Base-by-base conservation (phyloP, 2,113 vertebrate species). In the Cyphomyrus plagiostoma region DNA sequence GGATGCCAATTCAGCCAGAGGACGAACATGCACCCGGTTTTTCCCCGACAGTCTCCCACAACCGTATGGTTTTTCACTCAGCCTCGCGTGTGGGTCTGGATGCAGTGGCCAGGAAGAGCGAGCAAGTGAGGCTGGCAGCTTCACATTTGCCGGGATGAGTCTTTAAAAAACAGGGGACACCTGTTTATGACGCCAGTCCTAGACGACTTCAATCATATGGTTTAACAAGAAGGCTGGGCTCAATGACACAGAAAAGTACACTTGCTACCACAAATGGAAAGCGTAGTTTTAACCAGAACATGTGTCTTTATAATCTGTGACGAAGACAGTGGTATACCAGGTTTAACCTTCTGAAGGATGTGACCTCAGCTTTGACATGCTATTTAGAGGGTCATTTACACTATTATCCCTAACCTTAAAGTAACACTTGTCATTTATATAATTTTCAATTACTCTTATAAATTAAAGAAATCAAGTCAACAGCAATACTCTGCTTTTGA, bases 161-260 rank as follows among this genome's bases (percentile, higher is more conserved):
- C 35, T 89, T 52, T 88, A 77, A 58, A 87, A 58, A 80, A 87
- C 89, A 88, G 26, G 89, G 86, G 89, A 80, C 93, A 94, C 92
- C 93, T 93, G 93, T 90, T 93, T 90, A 88, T 88, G 89, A 85
- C 52, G 86, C 92, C 92, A 48, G 90, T 86, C 15, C 8, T 62
- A 89, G 88, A 77, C 50, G 85, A 87, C 77, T 84, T 89, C 52
- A 80, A 70, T 26, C 56, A 87, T 89, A 39, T 70, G 19, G 45
- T 90, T 90, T 89, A 90, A 77, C 87, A 90, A 45, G 52, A 39
- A 52, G 82, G 58, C 89, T 88, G 74, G 42, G 46, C 42, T 83
- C 87, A 88, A 66, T 83, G 88, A 89, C 82, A 90, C 90, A 90
- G 85, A 88, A 70, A 56, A 74, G 84, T 23, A 84, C 52, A 66